Evolutionary conservation across 2,797 vertebrate genomes (phyloP), one percentile per base, ranked within the genome.

Genomic region (Chaetodon trifasciatus): DNA sequence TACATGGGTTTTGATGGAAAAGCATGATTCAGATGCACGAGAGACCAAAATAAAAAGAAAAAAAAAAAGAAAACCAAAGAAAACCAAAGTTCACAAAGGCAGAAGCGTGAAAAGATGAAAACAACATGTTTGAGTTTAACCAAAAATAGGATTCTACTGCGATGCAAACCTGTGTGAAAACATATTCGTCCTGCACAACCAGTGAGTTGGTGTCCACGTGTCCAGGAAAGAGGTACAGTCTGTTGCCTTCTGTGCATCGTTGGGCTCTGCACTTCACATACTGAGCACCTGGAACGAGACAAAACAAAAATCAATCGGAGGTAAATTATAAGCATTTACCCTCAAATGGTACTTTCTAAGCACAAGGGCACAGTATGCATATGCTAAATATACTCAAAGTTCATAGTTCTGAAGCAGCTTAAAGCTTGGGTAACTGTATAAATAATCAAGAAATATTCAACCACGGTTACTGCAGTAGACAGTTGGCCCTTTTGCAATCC

Each of bases 131-230:
- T 19, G 57, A 40, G 64, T 73, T 70, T 74, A 52, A 87, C 79
- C 5, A 57, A 44, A 49, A 50, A 9, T 69, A 76, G 86, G 28
- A 32, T 32, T 83, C 17, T 28, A 37, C 76, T 57, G 56, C 32
- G 53, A 44, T 32, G 21, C 91, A 13, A 94, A 99, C 98, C 97
- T 99, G 98, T 75, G 98, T 97, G 93, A 99, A 99, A 89, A 99
- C 96, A 52, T 98, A 99, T 84, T 98, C 96, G 82, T 99, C 98
- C 91, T 99, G 98, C 74, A 99, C 98, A 3, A 99, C 98, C 21
- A 99, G 93, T 12, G 98, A 99, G 90, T 97, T 98, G 91, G 96
- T 95, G 68, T 99, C 98, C 23, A 99, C 97, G 72, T 96, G 94
- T 62, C 97, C 96, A 0, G 95, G 95, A 70, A 99, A 99, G 0